Percentiles rank a stretch among this genome's conserved stretches.
Evolutionary conservation across 1,140 invertebrate genomes (phyloP).

Genomic region (Harlomillsia oculata): DNA sequence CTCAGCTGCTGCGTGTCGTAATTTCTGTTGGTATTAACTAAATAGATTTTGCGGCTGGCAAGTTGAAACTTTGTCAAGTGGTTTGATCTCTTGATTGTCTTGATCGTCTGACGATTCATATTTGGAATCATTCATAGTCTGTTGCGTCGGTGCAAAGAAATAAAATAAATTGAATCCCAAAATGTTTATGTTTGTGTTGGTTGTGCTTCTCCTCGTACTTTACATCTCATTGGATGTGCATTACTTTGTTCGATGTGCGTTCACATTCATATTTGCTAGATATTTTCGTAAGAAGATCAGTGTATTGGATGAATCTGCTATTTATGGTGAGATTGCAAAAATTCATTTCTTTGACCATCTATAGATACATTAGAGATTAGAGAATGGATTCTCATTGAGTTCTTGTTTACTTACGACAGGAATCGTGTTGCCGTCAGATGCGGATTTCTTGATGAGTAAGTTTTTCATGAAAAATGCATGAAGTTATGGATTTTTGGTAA

Average conservation of each 20-base stretch:
- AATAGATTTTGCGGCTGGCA: too few relatives aligned
- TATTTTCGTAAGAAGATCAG: conserved; percentile 53
- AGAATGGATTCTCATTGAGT: not conserved
- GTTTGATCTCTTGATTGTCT: too few relatives aligned
- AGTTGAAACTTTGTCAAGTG: too few relatives aligned
- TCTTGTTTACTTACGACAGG: conserved; percentile 3
- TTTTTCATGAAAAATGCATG: not conserved
- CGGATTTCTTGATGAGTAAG: conserved; percentile 23
- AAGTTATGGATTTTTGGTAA: too few relatives aligned
- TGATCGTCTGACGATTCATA: too few relatives aligned
- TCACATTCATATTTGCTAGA: conserved; percentile 50
- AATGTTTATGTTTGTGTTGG: conserved; percentile 7
- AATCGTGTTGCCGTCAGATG: conserved; percentile 22
- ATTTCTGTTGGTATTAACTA: too few relatives aligned
- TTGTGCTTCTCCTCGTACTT: conserved; percentile 45
- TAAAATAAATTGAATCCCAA: not conserved
- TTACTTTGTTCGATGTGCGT: conserved; percentile 56
- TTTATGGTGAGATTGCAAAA: conserved; percentile 48
- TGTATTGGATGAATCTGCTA: conserved; percentile 53
- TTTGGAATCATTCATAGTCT: too few relatives aligned
- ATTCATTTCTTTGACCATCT: too few relatives aligned
- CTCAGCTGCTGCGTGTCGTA: too few relatives aligned
- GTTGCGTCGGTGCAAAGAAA: not conserved
- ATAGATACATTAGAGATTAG: not conserved
- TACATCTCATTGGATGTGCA: conserved; percentile 55